Evolutionary conservation across 2,113 vertebrate genomes (phyloP).

Genomic region (Poecilia latipinna): DNA sequence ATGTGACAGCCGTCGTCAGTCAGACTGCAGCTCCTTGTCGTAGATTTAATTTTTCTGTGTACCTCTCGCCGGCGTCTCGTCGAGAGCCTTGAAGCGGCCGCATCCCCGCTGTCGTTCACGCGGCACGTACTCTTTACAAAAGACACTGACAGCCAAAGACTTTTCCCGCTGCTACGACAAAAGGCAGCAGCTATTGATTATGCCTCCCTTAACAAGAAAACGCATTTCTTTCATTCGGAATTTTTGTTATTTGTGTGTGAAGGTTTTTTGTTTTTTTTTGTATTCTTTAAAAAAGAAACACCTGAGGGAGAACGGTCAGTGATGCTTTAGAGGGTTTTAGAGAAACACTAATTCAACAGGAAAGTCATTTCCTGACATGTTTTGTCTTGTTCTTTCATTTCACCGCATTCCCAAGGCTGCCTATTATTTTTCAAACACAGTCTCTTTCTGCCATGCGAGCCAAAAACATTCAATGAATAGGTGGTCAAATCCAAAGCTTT

Average conservation of each 20-base stretch:
- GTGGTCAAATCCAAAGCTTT: conserved; percentile 23
- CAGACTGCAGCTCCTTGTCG: conserved; percentile 36
- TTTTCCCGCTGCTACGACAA: conserved; percentile 27
- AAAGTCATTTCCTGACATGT: conserved; percentile 67
- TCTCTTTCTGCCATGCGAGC: conserved; percentile 44
- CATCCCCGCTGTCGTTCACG: conserved; percentile 51
- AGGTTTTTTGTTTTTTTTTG: neutral
- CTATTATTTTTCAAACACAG: conserved; percentile 65
- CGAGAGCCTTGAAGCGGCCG: conserved; percentile 52
- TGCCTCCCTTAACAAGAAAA: conserved; percentile 19
- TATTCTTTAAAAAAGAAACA: conserved; percentile 23
- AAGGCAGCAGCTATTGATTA: conserved; percentile 43
- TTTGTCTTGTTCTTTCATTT: conserved; percentile 63
- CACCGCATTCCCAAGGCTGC: conserved; percentile 63
- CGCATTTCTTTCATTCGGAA: conserved; percentile 5
- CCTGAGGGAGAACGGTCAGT: conserved; percentile 30
- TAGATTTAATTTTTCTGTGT: conserved; percentile 62
- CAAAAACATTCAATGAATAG: conserved; percentile 35
- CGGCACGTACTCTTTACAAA: conserved; percentile 46
- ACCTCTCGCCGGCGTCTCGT: conserved; percentile 44
- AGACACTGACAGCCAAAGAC: conserved; percentile 47
- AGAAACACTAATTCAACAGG: conserved; percentile 45
- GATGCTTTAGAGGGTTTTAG: conserved; percentile 26
- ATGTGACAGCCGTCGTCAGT: conserved; percentile 51
- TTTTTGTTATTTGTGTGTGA: conserved; percentile 5